A percentile compares a stretch with the other conserved stretches of the same genome.
These are phyloP conservation scores for Theretra japonica DNA, from an alignment of 2,888 invertebrate genomes.

Conservation along the genomic window DNA sequence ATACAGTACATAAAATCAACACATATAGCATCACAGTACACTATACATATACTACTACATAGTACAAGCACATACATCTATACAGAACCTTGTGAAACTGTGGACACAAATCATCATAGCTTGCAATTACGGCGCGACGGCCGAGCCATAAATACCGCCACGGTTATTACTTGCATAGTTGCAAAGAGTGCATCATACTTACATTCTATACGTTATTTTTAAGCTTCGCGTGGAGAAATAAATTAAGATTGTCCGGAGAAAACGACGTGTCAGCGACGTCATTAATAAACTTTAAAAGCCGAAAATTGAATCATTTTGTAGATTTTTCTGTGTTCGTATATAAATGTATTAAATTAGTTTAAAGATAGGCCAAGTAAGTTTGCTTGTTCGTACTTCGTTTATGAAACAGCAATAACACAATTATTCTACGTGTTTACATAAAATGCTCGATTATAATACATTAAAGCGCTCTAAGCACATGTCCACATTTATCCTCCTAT, in stretches of 20 bases:
- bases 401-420: too few relatives aligned
- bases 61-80: not conserved
- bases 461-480: not conserved
- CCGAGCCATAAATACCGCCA: slow-evolving; percentile 65
- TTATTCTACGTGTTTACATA: not conserved
- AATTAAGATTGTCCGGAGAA: slow-evolving; percentile 31
- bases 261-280: not conserved
- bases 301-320: too few relatives aligned
- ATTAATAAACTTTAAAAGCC: not conserved
- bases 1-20: too few relatives aligned
- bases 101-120: slow-evolving; percentile 76
- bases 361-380: too few relatives aligned
- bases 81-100: slow-evolving; percentile 28
- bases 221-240: slow-evolving; percentile 33
- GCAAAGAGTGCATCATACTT: slow-evolving; percentile 54
- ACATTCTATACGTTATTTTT: slow-evolving; percentile 18
- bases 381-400: too few relatives aligned
- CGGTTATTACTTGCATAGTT: slow-evolving; percentile 78
- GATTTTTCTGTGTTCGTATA: too few relatives aligned
- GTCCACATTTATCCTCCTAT: not conserved
- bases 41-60: not conserved
- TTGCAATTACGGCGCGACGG: slow-evolving; percentile 71
- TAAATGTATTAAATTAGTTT: too few relatives aligned
- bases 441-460: not conserved
- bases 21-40: not conserved